Conservation (phyloP, 2,113 vertebrate species). For the Naja naja region DNA sequence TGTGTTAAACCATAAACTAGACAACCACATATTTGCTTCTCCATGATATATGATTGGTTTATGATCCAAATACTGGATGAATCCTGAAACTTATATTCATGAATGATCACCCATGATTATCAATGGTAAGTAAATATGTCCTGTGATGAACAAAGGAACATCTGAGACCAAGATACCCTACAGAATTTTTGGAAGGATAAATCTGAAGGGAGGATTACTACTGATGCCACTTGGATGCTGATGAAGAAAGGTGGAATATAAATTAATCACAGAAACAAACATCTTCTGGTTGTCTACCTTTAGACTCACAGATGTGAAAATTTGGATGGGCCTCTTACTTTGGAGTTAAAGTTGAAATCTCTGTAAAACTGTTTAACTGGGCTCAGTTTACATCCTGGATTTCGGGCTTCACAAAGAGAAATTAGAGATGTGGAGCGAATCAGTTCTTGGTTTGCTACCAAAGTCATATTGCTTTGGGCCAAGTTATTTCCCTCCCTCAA, state of each 20-base stretch:
- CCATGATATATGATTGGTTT: not conserved
- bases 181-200: not conserved
- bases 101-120: not conserved
- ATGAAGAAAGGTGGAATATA: not conserved
- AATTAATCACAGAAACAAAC: not conserved
- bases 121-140: not conserved
- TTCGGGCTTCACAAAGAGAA: not conserved
- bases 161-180: not conserved
- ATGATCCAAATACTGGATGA: not conserved
- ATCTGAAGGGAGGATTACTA: not conserved
- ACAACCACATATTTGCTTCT: not conserved
- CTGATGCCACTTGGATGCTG: not conserved
- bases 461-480: not conserved
- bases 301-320: not conserved
- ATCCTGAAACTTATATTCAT: not conserved
- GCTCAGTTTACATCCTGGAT: not conserved
- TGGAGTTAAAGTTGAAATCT: not conserved
- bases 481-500: not conserved
- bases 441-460: not conserved
- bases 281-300: not conserved
- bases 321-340: not conserved
- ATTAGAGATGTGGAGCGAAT: not conserved
- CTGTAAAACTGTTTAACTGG: not conserved
- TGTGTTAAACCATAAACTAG: not conserved
- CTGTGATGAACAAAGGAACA: not conserved